Base-by-base conservation (phyloP, 2,113 vertebrate species). In the Oriolus oriolus region DNA sequence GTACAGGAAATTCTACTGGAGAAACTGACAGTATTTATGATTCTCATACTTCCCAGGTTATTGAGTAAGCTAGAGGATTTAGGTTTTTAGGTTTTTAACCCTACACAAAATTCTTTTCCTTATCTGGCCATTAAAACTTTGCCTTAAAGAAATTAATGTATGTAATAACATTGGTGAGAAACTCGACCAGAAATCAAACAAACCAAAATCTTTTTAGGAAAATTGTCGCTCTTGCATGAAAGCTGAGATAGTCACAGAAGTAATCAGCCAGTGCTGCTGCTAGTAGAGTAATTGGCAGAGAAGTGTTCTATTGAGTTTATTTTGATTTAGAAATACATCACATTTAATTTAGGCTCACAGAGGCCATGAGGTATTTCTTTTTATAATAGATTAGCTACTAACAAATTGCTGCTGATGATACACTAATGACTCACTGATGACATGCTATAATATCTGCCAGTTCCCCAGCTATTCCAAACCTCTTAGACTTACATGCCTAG, bases 381-480 rank as follows among this genome's bases (percentile, higher is more conserved):
- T 83, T 95, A 57, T 89, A 89, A 79, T 24, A 87, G 68, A 74
- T 70, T 61, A 75, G 66, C 37, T 64, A 47, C 21, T 63, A 45
- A 30, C 7, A 33, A 82, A 53, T 19, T 39, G 26, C 20, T 87
- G 73, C 9, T 84, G 64, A 26, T 30, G 39, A 44, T 68, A 81
- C 9, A 7, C 37, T 61, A 30, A 42, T 33, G 37, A 45, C 39
- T 88, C 35, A 35, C 65, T 64, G 53, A 70, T 86, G 68, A 73
- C 30, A 66, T 82, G 21, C 37, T 83, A 41, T 52, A 50, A 71
- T 56, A 89, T 83, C 74, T 66, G 39, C 24, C 71, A 60, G 15
- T 47, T 95, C 79, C 69, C 52, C 33, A 56, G 53, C 54, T 89
- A 37, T 96, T 96, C 70, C 75, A 95, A 84, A 94, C 60, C 45